Evolutionary conservation across 2,888 invertebrate genomes (phyloP).

Genomic region (Oxycera nigricornis): DNA sequence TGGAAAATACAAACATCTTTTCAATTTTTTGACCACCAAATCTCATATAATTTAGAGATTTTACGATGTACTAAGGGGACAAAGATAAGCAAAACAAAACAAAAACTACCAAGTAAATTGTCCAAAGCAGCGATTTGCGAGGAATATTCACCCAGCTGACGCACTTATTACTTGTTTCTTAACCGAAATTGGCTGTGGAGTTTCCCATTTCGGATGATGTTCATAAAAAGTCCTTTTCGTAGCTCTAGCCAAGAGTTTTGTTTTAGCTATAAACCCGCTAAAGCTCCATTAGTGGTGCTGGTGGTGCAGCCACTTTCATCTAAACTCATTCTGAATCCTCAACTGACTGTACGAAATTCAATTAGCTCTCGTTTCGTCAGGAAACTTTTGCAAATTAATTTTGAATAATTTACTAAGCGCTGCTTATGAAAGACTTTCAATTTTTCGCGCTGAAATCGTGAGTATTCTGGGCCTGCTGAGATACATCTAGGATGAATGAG

Average conservation of each 20-base stretch:
- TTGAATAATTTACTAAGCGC: conserved; percentile 30
- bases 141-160: conserved; percentile 15
- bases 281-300: too few relatives aligned
- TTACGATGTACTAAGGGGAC: not conserved
- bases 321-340: too few relatives aligned
- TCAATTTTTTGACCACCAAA: not conserved
- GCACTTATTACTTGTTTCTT: conserved; percentile 18
- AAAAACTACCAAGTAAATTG: too few relatives aligned
- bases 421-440: conserved; percentile 20
- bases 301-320: not conserved
- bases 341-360: conserved; percentile 27
- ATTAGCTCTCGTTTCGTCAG: conserved; percentile 18
- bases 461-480: too few relatives aligned
- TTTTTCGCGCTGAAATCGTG: not conserved
- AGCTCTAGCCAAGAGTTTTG: too few relatives aligned
- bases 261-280: too few relatives aligned
- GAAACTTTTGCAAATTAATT: conserved; percentile 27
- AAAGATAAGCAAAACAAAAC: too few relatives aligned
- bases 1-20: not conserved
- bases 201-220: too few relatives aligned
- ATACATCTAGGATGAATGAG: not conserved
- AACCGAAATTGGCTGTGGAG: conserved; percentile 28
- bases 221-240: too few relatives aligned
- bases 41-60: not conserved
- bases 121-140: not conserved